Base-by-base conservation (phyloP, 1,140 invertebrate genomes). In the Drosophila paulistorum region DNA sequence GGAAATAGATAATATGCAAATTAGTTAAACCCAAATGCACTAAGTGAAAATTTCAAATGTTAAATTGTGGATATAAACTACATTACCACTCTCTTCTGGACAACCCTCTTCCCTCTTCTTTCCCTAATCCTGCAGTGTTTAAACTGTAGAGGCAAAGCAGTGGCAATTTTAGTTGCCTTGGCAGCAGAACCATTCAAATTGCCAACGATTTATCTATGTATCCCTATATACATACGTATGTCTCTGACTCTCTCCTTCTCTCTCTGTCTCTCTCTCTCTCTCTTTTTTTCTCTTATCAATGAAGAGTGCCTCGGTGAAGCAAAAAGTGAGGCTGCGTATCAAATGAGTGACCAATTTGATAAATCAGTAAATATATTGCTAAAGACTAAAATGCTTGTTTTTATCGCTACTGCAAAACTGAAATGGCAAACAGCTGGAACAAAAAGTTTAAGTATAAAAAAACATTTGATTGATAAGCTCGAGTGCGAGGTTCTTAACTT, bases 61-160 rank as follows among this genome's bases (percentile, higher is more conserved):
- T 82, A 79, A 86, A 85, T 85, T 85, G 81, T 86, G 81, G 82
- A 69, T 81, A 85, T 86, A 81, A 85, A 86, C 82, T 79, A 65
- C 82, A 86, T 86, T 79, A 78, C 71, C 64, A 71, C 70, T 54
- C 26, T 57, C 14, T 13, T 11, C 23, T 26, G 37, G 4, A 59
- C 13, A n/a, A 37, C 54, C 30, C 33, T 39, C 17, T 1, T 2
- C 14, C 14, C 45, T 7, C 45, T 17, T 4, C n/a, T 20, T 9
- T 48, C 7, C 45, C 7, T 5, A 14, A 48, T 17, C 2, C 30
- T 37, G 35, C 9, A 37, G 35, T 30, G 14, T 17, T 48, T 14
- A 48, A 48, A 48, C 17, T 51, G 17, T 51, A 1, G 45, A 51
- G 45, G 45, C 45, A 51, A 51, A 20, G 20, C 45, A 51, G 10